A percentile compares a stretch with the other conserved stretches of the same genome.
phyloP scores from a whole-genome alignment of 1,140 invertebrate species.

The Epicauta chinensis region DNA sequence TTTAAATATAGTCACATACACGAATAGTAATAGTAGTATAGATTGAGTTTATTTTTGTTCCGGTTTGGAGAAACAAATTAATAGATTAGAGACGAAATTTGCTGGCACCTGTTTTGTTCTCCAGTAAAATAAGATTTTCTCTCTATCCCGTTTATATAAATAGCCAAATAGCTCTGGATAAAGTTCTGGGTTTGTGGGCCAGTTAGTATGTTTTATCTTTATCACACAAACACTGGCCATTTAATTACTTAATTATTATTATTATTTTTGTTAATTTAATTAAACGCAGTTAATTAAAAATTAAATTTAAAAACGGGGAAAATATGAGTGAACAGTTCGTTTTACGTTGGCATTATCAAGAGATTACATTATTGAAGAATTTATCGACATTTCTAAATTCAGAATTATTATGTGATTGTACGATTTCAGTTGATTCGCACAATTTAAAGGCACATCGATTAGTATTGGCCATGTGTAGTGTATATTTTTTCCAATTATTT shows the following conservation, averaged over 20 bases:
- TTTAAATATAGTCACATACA: no score
- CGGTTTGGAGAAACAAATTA: slow-evolving; percentile 18
- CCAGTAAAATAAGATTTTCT: slow-evolving; percentile 22
- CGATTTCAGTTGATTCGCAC: slow-evolving; percentile 72
- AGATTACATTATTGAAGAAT: slow-evolving; percentile 73
- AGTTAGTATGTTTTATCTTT: slow-evolving; percentile 31
- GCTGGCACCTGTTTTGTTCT: slow-evolving; percentile 40
- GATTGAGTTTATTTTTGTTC: slow-evolving; percentile 12
- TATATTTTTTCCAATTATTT: slow-evolving; percentile 86
- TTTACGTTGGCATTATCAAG: slow-evolving; percentile 72
- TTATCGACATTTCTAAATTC: slow-evolving; percentile 75
- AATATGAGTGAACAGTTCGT: slow-evolving; percentile 57
- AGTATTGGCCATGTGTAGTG: slow-evolving; percentile 84
- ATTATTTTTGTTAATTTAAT: no score
- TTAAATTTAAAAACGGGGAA: no score
- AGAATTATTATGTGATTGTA: slow-evolving; percentile 84
- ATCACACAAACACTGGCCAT: slow-evolving; percentile 18
- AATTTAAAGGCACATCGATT: slow-evolving; percentile 78
- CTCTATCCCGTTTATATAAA: slow-evolving; percentile 27
- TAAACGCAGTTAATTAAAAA: no score
- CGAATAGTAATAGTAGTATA: no score
- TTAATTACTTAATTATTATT: not conserved
- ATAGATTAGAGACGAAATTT: slow-evolving; percentile 24
- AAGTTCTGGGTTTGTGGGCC: slow-evolving; percentile 31
- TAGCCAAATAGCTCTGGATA: slow-evolving; percentile 39